Evolutionary conservation across 2,888 invertebrate genomes (phyloP), one percentile per base, ranked within the genome.

Genomic region (Tethea ocularis): DNA sequence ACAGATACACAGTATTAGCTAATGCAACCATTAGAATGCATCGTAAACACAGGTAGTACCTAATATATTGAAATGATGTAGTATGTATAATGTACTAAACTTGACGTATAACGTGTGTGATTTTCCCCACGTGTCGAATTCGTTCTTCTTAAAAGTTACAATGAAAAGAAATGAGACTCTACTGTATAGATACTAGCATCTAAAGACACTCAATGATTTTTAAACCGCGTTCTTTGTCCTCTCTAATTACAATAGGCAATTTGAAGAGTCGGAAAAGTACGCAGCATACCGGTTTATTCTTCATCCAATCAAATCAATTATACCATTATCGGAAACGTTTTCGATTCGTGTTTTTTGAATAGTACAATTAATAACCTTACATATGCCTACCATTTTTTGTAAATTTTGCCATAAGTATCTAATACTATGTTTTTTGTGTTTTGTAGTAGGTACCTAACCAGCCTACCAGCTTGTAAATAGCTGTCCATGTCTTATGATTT

Each of bases 261-360:
- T 38, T 46, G 10, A 1, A n/a, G 20, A 46, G 20, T 46, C 46
- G 46, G 46, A 46, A 46, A 46, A 46, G 46, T 46, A 46, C 46
- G 46, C 46, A 46, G 20, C 46, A 46, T 46, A 20, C 46, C 46
- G 46, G 46, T 46, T 38, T 38, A 17, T 46, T 20, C 20, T 46
- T 46, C 46, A 20, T 46, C n/a, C 46, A 20, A n/a, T 46, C 46
- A 20, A 46, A 46, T 20, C 46, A 46, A 46, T 46, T 46, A 41
- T 41, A 20, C 17, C 6, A 46, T 46, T 46, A 20, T 20, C 46
- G n/a, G 8, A 38, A 17, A 46, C 20, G 20, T 20, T 46, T 46
- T 20, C n/a, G 46, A 20, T 41, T 17, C n/a, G n/a, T 41, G 41
- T n/a, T 41, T 2, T 6, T 17, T 7, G 38, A 33, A 33, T 33